A percentile compares a stretch with the other conserved stretches of the same genome.
phyloP scores from a whole-genome alignment of 2,888 invertebrate genomes.

The Epicampocera succincta region DNA sequence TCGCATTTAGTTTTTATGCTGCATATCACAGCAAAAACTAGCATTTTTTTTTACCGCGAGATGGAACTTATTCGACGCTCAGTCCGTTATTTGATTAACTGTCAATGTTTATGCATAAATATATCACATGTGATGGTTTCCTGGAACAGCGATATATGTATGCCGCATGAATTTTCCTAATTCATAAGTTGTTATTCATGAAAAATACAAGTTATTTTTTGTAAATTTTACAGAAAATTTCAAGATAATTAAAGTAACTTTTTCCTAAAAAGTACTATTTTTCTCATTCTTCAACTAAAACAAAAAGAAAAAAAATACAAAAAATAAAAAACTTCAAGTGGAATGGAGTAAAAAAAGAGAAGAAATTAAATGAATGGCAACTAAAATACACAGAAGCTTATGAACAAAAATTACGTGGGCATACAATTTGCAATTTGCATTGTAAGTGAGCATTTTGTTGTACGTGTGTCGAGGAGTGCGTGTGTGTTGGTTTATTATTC shows the following conservation, averaged over 20 bases:
- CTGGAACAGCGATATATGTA: too few species aligned
- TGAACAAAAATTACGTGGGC: slow-evolving; percentile 48
- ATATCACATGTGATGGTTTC: too few species aligned
- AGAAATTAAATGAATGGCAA: slow-evolving; percentile 14
- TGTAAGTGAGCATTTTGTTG: not conserved
- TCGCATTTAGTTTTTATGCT: too few species aligned
- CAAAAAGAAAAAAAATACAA: not conserved
- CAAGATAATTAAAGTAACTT: too few species aligned
- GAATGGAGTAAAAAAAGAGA: slow-evolving; percentile 10
- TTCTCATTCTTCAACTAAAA: not conserved
- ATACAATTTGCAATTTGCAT: slow-evolving; percentile 40
- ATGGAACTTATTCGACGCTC: too few species aligned
- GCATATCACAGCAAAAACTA: too few species aligned
- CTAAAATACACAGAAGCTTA: slow-evolving; percentile 27
- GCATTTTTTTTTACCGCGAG: too few species aligned
- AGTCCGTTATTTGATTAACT: too few species aligned
- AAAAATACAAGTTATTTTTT: too few species aligned
- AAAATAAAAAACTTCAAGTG: not conserved
- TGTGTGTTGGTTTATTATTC: slow-evolving; percentile 2
- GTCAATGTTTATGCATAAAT: too few species aligned
- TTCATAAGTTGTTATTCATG: not conserved
- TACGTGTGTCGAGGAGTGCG: not conserved
- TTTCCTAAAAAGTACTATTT: not conserved
- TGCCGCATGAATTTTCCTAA: not conserved
- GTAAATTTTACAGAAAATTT: too few species aligned